phyloP scores from a whole-genome alignment of 1,140 invertebrate species.

The Globodera rostochiensis region DNA sequence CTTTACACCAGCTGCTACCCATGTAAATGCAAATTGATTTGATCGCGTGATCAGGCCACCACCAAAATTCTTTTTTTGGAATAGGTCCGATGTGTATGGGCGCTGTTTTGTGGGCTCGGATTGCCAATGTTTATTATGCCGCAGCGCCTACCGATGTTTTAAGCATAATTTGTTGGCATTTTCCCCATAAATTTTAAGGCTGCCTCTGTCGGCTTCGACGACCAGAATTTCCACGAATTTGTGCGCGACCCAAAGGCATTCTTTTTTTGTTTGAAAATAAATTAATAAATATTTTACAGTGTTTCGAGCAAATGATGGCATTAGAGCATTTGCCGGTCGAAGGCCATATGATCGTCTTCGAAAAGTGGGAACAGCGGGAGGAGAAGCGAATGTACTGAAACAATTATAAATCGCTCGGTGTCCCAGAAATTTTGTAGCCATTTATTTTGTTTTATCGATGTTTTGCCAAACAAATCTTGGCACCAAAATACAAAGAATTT shows the following conservation, averaged over 20 bases:
- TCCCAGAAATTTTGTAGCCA: no score
- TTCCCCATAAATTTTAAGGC: conserved; percentile 32
- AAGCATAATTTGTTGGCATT: not conserved
- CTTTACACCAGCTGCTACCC: conserved; percentile 65
- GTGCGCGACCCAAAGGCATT: conserved; percentile 52
- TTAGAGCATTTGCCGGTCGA: conserved; percentile 41
- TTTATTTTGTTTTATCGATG: no score
- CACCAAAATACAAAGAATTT: no score
- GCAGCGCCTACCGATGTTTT: conserved; percentile 55
- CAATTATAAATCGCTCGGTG: not conserved
- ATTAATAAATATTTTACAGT: not conserved
- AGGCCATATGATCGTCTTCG: conserved; percentile 43
- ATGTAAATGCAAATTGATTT: conserved; percentile 35
- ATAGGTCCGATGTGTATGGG: conserved; percentile 62
- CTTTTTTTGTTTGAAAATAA: not conserved
- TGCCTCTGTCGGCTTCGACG: conserved; percentile 55
- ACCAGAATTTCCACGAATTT: conserved; percentile 60
- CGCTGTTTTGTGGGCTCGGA: conserved; percentile 58
- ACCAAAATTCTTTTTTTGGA: not conserved
- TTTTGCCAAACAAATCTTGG: no score
- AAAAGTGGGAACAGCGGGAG: conserved; percentile 46
- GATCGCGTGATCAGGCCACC: no score
- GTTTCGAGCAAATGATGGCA: conserved; percentile 29
- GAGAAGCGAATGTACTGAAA: conserved; percentile 48
- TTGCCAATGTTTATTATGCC: conserved; percentile 61